These are phyloP conservation scores for Larimichthys polyactis DNA, from an alignment of 2,113 vertebrate genomes.

Conservation along the genomic window DNA sequence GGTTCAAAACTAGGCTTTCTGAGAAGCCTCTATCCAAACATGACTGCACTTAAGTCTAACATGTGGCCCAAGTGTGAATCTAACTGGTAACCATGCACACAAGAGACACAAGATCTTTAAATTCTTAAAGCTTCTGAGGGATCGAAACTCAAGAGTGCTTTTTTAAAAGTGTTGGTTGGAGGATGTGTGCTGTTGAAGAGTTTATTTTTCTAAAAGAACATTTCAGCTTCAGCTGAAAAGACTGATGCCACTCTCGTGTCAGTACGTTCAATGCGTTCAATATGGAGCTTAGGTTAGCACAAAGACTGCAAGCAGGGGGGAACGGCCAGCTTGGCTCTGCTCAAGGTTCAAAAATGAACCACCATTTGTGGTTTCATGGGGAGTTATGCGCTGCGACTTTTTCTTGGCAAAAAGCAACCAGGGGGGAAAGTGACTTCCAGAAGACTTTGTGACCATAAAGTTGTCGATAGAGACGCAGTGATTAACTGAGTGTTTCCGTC, in stretches of 20 bases:
- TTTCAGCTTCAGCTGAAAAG: neutral
- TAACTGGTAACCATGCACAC: too few relatives aligned
- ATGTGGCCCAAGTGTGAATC: neutral
- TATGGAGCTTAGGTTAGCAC: neutral
- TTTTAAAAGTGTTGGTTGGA: neutral
- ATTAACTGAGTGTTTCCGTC: too few relatives aligned
- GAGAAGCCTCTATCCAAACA: neutral
- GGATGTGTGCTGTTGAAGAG: neutral
- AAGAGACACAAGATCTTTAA: neutral
- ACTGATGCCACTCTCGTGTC: neutral
- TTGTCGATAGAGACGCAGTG: neutral
- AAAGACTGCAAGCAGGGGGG: neutral
- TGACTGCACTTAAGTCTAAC: neutral
- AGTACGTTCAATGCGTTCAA: neutral
- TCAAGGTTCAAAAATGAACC: neutral
- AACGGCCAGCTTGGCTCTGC: neutral
- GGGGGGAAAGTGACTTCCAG: neutral
- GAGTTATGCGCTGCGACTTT: neutral
- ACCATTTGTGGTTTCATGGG: neutral
- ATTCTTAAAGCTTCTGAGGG: neutral
- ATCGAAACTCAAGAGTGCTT: neutral
- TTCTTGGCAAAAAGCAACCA: neutral
- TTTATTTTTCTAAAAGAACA: neutral
- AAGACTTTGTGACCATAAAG: neutral
- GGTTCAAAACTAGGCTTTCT: neutral